Evolutionary conservation across 2,113 vertebrate species (phyloP), one percentile per base, ranked within the genome.

Genomic region (Pseudois nayaur): DNA sequence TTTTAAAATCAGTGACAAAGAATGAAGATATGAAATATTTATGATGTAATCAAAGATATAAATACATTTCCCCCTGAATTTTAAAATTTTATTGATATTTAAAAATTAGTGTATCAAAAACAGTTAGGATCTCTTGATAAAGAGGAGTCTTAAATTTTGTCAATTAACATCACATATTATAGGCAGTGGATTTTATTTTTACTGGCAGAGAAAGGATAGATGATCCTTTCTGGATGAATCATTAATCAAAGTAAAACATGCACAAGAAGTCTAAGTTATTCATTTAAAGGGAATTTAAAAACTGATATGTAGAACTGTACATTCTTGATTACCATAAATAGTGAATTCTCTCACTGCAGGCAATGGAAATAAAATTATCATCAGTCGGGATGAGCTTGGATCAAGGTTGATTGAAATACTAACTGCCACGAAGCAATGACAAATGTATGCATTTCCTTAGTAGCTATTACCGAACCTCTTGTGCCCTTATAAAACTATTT

Each of bases 351-450:
- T 95, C 25, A 3, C 60, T 71, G n/a, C 8, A 23, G 45, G 21
- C 9, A 93, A 1, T 79, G 83, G 33, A 93, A 87, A 9, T 33
- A 78, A 89, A 96, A 96, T 86, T 87, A 54, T 74, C 79, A 89
- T 83, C 25, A 92, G 94, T 57, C 3, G 9, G 33, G 17, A 71
- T 19, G 12, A 89, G 8, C 9, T 36, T 81, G 25, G 52, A 87
- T 87, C 85, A 67, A 87, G 33, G 25, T 36, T 94, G 62, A 97
- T 87, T 96, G 50, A 64, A 96, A 94, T 74, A 95, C 67, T 87
- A 87, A 85, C 90, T 87, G 84, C 74, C 54, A 59, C 76, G 85
- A 96, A 97, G 59, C 59, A 64, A 55, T 78, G 54, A 25, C 9
- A 83, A 91, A 67, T 74, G 15, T 86, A 82, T 87, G 94, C 36